Evolutionary conservation across 2,113 vertebrate genomes (phyloP).

Genomic region (Sisor rabdophorus): DNA sequence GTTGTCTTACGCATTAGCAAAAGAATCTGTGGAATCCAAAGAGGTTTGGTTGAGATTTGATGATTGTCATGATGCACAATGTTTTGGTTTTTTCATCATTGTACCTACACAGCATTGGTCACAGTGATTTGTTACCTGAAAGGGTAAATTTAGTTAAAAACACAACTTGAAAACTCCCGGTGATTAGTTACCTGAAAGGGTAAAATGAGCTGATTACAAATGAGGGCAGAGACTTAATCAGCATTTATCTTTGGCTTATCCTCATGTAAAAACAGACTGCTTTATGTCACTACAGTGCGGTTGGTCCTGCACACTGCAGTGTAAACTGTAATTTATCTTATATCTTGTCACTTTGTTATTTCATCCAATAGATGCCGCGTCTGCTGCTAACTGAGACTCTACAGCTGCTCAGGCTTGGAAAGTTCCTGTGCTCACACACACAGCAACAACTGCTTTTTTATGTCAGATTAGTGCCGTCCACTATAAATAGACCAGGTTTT

Average conservation of each 20-base stretch:
- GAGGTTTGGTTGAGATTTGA: neutral
- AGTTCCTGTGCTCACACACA: conserved; percentile 42
- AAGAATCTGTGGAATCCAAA: neutral
- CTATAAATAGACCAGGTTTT: conserved; percentile 56
- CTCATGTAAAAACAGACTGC: conserved; percentile 22
- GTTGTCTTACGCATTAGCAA: neutral
- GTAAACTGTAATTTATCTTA: conserved; percentile 37
- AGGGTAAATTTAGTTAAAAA: too few species aligned
- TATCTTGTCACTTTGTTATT: conserved; percentile 46
- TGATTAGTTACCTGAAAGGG: neutral
- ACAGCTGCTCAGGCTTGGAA: conserved; percentile 55
- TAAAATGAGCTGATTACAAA: too few species aligned
- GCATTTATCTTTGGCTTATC: conserved; percentile 32
- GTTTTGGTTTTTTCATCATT: neutral
- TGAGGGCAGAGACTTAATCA: too few species aligned
- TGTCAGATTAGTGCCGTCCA: conserved; percentile 39
- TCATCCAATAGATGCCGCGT: conserved; percentile 6
- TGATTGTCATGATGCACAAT: neutral
- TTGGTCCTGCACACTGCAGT: conserved; percentile 37
- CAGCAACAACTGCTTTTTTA: conserved; percentile 53
- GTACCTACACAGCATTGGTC: neutral
- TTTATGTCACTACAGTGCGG: conserved; percentile 28
- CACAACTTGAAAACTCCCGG: too few species aligned
- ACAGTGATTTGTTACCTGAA: neutral
- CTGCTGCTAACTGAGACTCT: conserved; percentile 42